Percentiles rank a stretch among this genome's conserved stretches.
These are phyloP conservation scores for Synanthedon tipuliformis DNA, from an alignment of 2,888 invertebrate genomes.

Conservation along the genomic window DNA sequence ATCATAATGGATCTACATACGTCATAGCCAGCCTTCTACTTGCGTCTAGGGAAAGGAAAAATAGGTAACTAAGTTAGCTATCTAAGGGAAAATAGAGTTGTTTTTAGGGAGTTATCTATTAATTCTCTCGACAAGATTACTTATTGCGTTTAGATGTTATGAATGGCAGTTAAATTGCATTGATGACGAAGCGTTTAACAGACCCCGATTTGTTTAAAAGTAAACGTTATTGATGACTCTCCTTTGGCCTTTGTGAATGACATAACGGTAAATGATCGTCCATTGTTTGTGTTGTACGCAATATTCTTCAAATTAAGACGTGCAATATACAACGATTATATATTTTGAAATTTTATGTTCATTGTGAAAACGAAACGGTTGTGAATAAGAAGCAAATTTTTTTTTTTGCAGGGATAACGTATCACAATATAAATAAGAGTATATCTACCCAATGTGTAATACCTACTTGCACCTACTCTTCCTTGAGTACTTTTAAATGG, in stretches of 20 bases:
- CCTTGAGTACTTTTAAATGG: too few species aligned
- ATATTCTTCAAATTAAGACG: not conserved
- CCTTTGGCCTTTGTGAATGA: not conserved
- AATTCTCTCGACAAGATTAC: not conserved
- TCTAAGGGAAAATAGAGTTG: too few species aligned
- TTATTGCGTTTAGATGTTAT: not conserved
- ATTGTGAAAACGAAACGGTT: too few species aligned
- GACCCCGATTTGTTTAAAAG: not conserved
- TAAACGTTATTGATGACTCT: not conserved
- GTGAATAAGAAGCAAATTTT: too few species aligned
- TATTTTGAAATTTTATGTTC: too few species aligned
- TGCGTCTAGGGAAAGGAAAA: not conserved
- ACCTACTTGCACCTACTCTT: too few species aligned
- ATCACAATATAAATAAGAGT: not conserved
- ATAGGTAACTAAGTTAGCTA: not conserved
- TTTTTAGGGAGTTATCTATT: too few species aligned
- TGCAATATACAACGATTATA: not conserved
- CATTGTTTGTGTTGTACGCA: not conserved
- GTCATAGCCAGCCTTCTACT: not conserved
- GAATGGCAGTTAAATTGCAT: slow-evolving; percentile 4
- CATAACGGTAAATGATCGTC: not conserved
- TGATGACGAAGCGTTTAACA: slow-evolving; percentile 1
- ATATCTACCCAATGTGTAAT: too few species aligned
- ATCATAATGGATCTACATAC: not conserved
- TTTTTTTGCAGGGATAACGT: not conserved